These are phyloP conservation scores for Masticophis lateralis DNA, from an alignment of 2,797 vertebrate genomes.

Conservation along the genomic window DNA sequence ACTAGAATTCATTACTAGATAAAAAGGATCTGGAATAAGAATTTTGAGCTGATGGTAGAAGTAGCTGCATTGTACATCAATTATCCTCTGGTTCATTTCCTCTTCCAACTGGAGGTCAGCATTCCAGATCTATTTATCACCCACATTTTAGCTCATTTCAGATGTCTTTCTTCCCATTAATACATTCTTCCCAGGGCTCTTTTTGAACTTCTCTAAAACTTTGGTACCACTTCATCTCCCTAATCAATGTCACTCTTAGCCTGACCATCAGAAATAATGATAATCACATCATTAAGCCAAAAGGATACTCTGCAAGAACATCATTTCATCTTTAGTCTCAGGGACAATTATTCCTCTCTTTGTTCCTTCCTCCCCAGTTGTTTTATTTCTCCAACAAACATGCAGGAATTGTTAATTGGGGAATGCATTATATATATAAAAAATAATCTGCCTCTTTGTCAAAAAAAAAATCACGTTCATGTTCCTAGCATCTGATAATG, in stretches of 20 bases:
- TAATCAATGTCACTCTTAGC: background rate
- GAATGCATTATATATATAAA: background rate
- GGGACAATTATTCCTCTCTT: background rate
- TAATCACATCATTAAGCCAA: background rate
- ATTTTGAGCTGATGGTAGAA: background rate
- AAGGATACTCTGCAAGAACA: background rate
- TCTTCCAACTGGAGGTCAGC: background rate
- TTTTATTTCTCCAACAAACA: background rate
- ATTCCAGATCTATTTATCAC: background rate
- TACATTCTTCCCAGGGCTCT: background rate
- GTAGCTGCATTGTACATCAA: background rate
- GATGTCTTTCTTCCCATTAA: background rate
- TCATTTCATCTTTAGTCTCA: background rate
- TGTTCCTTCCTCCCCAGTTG: background rate
- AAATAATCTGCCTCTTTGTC: conserved; percentile 15
- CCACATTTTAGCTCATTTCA: background rate
- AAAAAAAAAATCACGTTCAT: background rate
- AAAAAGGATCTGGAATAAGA: background rate
- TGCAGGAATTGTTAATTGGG: rapidly evolving
- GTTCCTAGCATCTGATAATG: conserved; percentile 16
- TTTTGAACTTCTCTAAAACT: background rate
- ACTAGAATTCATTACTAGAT: no score
- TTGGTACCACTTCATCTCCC: background rate
- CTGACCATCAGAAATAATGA: background rate
- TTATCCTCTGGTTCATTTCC: background rate